Percentiles rank a stretch among this genome's conserved stretches.
These are phyloP conservation scores for Tipula lateralis DNA, from an alignment of 2,888 invertebrate species.

Conservation along the genomic window DNA sequence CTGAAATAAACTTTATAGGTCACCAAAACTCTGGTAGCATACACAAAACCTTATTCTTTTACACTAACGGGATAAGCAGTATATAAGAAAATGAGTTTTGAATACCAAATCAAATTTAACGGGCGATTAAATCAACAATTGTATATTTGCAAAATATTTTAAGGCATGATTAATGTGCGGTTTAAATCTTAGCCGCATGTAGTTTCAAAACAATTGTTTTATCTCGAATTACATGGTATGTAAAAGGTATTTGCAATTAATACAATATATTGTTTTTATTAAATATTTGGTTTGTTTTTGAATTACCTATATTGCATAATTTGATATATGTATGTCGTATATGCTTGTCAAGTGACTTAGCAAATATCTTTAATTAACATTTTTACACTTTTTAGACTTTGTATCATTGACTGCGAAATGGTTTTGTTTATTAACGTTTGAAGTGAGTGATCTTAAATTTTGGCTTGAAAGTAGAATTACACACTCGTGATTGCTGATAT, in stretches of 20 bases:
- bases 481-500: no score
- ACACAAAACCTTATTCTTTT: no score
- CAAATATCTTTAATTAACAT: background rate
- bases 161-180: background rate
- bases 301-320: no score
- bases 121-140: background rate
- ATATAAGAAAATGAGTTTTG: background rate
- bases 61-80: background rate
- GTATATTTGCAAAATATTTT: background rate
- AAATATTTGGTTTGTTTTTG: background rate
- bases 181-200: no score
- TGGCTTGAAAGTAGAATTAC: no score
- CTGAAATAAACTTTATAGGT: background rate
- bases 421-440: no score
- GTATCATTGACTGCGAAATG: no score
- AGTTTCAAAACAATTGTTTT: background rate
- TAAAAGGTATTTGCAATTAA: background rate
- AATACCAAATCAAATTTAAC: conserved; percentile 6
- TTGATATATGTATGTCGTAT: background rate
- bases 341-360: background rate
- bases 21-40: background rate
- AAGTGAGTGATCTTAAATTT: no score
- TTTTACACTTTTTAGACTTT: no score
- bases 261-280: background rate
- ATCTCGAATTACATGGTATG: background rate